These are phyloP conservation scores for Netelia fuscicornis DNA, from an alignment of 2,888 invertebrate species.

Conservation along the genomic window DNA sequence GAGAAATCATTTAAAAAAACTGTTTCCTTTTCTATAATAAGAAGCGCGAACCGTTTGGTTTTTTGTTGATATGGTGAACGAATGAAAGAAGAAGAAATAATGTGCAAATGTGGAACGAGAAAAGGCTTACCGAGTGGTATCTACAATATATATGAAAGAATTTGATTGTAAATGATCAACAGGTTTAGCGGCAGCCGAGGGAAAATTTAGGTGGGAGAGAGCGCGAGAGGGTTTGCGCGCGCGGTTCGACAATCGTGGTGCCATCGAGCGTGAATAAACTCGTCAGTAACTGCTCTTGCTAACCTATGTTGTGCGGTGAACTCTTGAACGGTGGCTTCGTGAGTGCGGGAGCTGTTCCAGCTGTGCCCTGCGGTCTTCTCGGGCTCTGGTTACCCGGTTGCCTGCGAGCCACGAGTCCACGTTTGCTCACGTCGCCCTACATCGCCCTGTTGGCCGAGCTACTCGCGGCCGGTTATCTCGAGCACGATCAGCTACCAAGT, in stretches of 20 bases:
- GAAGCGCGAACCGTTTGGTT: not conserved
- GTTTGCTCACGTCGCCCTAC: conserved; percentile 80
- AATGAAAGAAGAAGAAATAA: not conserved
- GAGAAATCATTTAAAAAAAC: not conserved
- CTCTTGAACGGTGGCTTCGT: conserved; percentile 84
- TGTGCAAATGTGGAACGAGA: not conserved
- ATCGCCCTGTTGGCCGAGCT: conserved; percentile 82
- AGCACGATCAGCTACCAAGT: conserved; percentile 59
- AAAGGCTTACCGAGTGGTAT: not conserved
- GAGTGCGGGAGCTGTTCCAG: conserved; percentile 84
- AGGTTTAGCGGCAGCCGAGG: conserved; percentile 17
- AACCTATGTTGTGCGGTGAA: conserved; percentile 85
- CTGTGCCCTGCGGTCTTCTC: conserved; percentile 82
- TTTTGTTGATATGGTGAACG: not conserved
- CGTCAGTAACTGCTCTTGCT: conserved; percentile 70
- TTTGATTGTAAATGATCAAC: conserved; percentile 40
- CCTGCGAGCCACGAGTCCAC: conserved; percentile 81
- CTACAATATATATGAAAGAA: not conserved
- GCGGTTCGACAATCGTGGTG: conserved; percentile 72
- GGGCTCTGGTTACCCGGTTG: conserved; percentile 84
- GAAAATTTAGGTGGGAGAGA: conserved; percentile 6
- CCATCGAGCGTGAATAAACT: conserved; percentile 62
- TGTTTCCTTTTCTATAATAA: not conserved
- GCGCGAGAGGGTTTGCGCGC: not conserved
- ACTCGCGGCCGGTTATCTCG: conserved; percentile 79